Evolutionary conservation across 2,888 invertebrate species (phyloP).

Genomic region (Chorisops tibialis): DNA sequence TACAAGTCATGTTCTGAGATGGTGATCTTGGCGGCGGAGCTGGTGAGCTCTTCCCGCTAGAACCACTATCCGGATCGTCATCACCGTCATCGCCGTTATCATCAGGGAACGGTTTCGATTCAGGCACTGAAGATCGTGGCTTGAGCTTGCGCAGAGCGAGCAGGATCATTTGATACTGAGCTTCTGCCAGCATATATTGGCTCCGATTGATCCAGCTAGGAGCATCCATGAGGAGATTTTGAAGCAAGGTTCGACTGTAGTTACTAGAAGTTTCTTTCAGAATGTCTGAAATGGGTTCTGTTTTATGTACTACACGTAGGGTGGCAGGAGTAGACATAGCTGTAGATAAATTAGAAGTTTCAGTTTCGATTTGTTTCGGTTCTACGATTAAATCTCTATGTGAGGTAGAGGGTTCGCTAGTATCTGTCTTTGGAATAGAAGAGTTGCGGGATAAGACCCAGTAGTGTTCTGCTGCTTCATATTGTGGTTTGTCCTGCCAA

Average conservation of each 20-base stretch:
- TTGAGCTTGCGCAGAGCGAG: too few relatives aligned
- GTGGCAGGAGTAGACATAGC: neutral
- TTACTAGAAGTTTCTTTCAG: neutral
- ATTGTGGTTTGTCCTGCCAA: conserved; percentile 62
- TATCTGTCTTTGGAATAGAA: conserved; percentile 54
- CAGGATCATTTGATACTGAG: conserved; percentile 55
- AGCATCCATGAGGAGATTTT: conserved; percentile 52
- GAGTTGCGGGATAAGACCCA: conserved; percentile 49
- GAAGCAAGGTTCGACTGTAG: neutral
- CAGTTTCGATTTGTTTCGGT: too few relatives aligned
- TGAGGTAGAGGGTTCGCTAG: conserved; percentile 11
- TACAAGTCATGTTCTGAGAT: conserved; percentile 46
- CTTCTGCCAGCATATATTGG: conserved; percentile 65
- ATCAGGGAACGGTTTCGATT: too few relatives aligned
- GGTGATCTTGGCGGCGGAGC: conserved; percentile 40
- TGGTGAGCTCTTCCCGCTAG: conserved; percentile 53
- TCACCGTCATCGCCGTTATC: conserved; percentile 62
- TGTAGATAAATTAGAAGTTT: conserved; percentile 5
- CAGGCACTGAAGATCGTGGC: too few relatives aligned
- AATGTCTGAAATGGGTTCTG: neutral
- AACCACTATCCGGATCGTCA: conserved; percentile 53
- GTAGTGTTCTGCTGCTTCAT: conserved; percentile 65
- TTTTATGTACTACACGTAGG: neutral
- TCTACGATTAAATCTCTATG: too few relatives aligned
- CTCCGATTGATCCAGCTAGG: conserved; percentile 62